Conservation (phyloP, 2,113 vertebrate genomes). For the Butastur rufipennis region DNA sequence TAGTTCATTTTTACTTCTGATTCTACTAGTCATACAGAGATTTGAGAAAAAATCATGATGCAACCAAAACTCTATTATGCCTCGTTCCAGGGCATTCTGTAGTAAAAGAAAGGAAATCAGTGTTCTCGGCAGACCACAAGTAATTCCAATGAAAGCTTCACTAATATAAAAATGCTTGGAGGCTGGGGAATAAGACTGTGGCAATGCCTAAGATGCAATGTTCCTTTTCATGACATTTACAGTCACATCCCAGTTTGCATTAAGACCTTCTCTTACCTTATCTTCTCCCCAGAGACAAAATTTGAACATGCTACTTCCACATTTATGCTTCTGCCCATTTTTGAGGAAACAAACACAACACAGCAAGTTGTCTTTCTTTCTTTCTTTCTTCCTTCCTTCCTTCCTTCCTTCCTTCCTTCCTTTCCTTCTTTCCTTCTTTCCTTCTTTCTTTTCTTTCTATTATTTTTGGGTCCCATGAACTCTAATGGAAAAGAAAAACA, state of each 20-base stretch:
- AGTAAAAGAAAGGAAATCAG: not conserved
- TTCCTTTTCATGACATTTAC: not conserved
- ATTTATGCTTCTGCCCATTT: not conserved
- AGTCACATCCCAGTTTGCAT: not conserved
- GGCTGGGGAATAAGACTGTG: not conserved
- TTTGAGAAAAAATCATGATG: not conserved
- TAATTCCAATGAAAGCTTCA: not conserved
- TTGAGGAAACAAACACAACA: not conserved
- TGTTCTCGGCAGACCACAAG: not conserved
- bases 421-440: no score
- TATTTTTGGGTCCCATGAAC: not conserved
- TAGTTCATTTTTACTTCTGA: not conserved
- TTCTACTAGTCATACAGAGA: not conserved
- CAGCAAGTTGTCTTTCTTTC: accelerated
- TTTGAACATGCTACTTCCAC: not conserved
- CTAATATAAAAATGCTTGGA: not conserved
- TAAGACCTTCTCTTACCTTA: not conserved
- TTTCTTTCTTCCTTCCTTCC: not conserved
- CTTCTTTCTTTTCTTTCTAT: no score
- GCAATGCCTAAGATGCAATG: not conserved
- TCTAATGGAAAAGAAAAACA: not conserved
- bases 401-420: no score
- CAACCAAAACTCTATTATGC: not conserved
- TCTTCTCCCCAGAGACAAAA: not conserved
- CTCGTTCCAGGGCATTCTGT: not conserved